These are phyloP conservation scores for Aporrectodea caliginosa DNA, from an alignment of 1,140 invertebrate species.

Conservation along the genomic window DNA sequence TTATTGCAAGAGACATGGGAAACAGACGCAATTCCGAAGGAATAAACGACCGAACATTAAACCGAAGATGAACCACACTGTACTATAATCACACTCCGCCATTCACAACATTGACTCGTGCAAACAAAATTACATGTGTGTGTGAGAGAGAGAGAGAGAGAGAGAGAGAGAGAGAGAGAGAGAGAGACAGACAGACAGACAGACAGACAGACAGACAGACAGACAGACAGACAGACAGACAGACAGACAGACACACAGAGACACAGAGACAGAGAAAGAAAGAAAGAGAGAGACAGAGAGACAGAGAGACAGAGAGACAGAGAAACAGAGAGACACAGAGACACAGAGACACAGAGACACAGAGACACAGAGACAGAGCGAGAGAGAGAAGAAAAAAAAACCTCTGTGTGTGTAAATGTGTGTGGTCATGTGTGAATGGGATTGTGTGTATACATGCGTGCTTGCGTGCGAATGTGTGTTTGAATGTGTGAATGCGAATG, in stretches of 20 bases:
- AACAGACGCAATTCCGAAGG: too few relatives aligned
- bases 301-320: background rate
- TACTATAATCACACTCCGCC: too few relatives aligned
- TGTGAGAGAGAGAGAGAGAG: constrained; percentile 3
- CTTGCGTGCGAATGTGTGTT: too few relatives aligned
- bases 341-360: background rate
- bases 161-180: constrained; percentile 13
- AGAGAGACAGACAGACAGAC: constrained; percentile 21
- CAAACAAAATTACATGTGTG: too few relatives aligned
- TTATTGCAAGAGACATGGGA: too few relatives aligned
- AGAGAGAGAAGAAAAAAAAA: constrained; percentile 6
- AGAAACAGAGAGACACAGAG: background rate
- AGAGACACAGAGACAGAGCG: background rate
- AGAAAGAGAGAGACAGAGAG: background rate
- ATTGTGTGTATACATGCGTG: too few relatives aligned
- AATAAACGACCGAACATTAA: too few relatives aligned
- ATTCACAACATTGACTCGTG: too few relatives aligned
- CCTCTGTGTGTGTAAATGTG: too few relatives aligned
- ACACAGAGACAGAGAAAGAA: background rate
- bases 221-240: background rate
- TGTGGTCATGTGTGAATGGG: too few relatives aligned
- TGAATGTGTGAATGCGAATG: too few relatives aligned
- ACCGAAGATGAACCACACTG: too few relatives aligned
- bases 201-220: constrained; percentile 20
- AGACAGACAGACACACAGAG: background rate